These are phyloP conservation scores for Orchesella flavescens DNA, from an alignment of 2,888 invertebrate species.

Conservation along the genomic window DNA sequence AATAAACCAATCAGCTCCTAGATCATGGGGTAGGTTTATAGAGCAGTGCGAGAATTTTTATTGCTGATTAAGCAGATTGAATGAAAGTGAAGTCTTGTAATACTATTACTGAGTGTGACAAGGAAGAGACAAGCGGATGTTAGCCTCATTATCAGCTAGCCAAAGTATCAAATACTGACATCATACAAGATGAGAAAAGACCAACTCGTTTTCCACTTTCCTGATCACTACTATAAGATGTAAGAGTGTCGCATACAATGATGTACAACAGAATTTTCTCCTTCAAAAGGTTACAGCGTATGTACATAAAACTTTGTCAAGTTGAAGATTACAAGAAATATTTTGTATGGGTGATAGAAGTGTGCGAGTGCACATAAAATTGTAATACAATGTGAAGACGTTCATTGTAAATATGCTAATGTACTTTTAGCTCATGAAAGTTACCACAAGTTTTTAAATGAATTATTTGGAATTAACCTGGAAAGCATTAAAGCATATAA, in stretches of 20 bases:
- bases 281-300: too few species aligned
- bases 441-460: conserved; percentile 40
- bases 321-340: too few species aligned
- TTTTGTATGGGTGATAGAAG: too few species aligned
- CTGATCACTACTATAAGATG: not conserved
- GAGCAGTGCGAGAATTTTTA: conserved; percentile 41
- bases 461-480: conserved; percentile 34
- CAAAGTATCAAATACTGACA: conserved; percentile 12
- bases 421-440: too few species aligned
- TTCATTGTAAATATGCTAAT: too few species aligned
- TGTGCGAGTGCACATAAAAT: too few species aligned
- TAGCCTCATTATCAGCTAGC: conserved; percentile 41
- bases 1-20: not conserved
- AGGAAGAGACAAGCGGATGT: conserved; percentile 48
- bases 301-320: too few species aligned
- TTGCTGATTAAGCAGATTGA: conserved; percentile 55
- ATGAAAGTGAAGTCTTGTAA: conserved; percentile 29
- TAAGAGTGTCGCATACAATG: not conserved
- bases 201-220: conserved; percentile 19
- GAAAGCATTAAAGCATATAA: conserved; percentile 12
- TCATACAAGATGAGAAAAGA: not conserved
- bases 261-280: not conserved
- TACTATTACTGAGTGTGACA: conserved; percentile 41
- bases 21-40: conserved; percentile 16
- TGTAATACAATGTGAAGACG: too few species aligned